Percentiles rank a stretch among this genome's conserved stretches.
These are phyloP conservation scores for Monarcha castaneiventris DNA, from an alignment of 2,113 vertebrate genomes.

Conservation along the genomic window DNA sequence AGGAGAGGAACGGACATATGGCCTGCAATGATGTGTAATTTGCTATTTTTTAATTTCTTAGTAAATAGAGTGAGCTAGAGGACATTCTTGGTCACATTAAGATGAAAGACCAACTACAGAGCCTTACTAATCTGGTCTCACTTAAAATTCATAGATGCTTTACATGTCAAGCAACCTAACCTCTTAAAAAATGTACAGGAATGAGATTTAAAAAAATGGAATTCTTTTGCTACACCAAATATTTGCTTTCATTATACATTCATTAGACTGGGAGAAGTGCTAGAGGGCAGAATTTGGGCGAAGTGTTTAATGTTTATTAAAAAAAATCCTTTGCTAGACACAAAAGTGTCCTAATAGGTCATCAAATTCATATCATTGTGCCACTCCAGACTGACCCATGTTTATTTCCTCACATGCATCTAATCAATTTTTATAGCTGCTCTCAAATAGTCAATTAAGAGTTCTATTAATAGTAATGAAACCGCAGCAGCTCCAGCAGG, in stretches of 20 bases:
- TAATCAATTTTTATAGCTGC: slow-evolving; percentile 46
- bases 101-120: slow-evolving; percentile 31
- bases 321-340: slow-evolving; percentile 12
- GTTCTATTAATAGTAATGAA: slow-evolving; percentile 39
- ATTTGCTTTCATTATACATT: slow-evolving; percentile 43
- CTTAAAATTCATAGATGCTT: slow-evolving; percentile 45
- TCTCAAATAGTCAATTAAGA: slow-evolving; percentile 24
- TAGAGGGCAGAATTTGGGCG: background rate
- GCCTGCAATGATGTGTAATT: slow-evolving; percentile 2
- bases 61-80: slow-evolving; percentile 33
- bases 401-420: slow-evolving; percentile 32
- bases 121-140: slow-evolving; percentile 12
- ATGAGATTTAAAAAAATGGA: background rate
- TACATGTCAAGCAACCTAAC: slow-evolving; percentile 21
- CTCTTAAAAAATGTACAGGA: slow-evolving; percentile 37
- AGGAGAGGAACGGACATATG: slow-evolving; percentile 29
- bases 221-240: slow-evolving; percentile 14
- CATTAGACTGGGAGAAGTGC: background rate
- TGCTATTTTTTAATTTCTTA: slow-evolving; percentile 43
- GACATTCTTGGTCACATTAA: slow-evolving; percentile 46
- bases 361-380: background rate
- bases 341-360: slow-evolving; percentile 2
- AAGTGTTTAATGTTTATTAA: slow-evolving; percentile 22
- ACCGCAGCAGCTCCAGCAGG: background rate
- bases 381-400: background rate